A percentile compares a stretch with the other conserved stretches of the same genome.
phyloP scores from a whole-genome alignment of 1,140 invertebrate species.

The Zaprionus nigranus region DNA sequence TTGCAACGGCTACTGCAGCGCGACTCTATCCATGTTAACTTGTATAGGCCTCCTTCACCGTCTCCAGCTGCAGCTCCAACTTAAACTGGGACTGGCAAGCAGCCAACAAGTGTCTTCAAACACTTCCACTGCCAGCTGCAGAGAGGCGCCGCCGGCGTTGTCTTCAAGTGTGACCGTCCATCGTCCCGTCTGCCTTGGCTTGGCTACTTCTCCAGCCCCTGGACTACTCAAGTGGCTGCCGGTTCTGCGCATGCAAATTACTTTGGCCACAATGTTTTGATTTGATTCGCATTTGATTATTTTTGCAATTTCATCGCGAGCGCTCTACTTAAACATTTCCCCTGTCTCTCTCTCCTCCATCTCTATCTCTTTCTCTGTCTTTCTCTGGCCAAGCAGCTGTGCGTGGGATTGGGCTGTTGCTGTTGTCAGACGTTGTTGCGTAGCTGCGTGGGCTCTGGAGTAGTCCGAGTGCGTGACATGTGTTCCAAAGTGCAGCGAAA shows the following conservation, averaged over 20 bases:
- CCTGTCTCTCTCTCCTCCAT: background rate
- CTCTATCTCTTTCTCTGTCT: slow-evolving; percentile 2
- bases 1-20: slow-evolving; percentile 32
- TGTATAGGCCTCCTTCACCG: slow-evolving; percentile 19
- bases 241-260: slow-evolving; percentile 70
- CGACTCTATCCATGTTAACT: slow-evolving; percentile 29
- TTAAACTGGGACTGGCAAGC: slow-evolving; percentile 49
- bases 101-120: slow-evolving; percentile 81
- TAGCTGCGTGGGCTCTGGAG: slow-evolving; percentile 52
- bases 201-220: background rate
- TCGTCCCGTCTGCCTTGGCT: background rate
- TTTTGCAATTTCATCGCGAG: slow-evolving; percentile 50
- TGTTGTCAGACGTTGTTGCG: slow-evolving; percentile 40
- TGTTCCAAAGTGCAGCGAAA: slow-evolving; percentile 60
- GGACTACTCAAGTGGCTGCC: slow-evolving; percentile 32
- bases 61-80: background rate
- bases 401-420: slow-evolving; percentile 48
- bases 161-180: slow-evolving; percentile 9
- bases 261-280: slow-evolving; percentile 77
- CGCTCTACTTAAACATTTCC: slow-evolving; percentile 59
- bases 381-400: slow-evolving; percentile 37
- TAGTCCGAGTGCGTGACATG: slow-evolving; percentile 70
- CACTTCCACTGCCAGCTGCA: slow-evolving; percentile 61
- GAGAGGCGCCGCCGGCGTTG: slow-evolving; percentile 8
- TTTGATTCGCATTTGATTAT: slow-evolving; percentile 80